Conservation (phyloP, 2,888 invertebrate species). For the Troilus luridus region DNA sequence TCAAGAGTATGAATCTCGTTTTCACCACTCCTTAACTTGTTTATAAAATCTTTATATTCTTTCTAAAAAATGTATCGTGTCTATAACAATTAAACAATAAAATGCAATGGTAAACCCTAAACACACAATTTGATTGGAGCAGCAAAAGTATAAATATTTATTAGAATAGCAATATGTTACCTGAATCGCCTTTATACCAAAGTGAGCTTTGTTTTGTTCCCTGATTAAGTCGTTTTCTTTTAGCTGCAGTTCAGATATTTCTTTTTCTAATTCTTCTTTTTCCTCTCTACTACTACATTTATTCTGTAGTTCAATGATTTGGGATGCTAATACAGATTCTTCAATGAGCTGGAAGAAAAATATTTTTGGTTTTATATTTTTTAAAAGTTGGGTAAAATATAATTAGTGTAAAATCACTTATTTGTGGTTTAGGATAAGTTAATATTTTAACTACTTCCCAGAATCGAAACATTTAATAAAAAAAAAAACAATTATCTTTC, state of each 20-base stretch:
- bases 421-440: too few species aligned
- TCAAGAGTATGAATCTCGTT: conserved; percentile 69
- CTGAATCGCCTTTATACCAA: conserved; percentile 51
- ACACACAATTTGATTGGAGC: not conserved
- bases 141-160: not conserved
- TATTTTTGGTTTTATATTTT: not conserved
- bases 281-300: conserved; percentile 63
- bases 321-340: conserved; percentile 40
- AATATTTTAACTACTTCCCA: too few species aligned
- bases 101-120: not conserved
- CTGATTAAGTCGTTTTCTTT: conserved; percentile 67
- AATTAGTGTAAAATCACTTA: not conserved
- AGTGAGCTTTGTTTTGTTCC: conserved; percentile 56
- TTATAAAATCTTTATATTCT: conserved; percentile 73
- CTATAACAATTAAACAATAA: too few species aligned
- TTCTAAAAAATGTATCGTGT: conserved; percentile 66
- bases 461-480: too few species aligned
- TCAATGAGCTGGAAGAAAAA: conserved; percentile 14
- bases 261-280: conserved; percentile 69
- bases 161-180: not conserved
- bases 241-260: conserved; percentile 69
- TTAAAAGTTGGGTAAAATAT: not conserved
- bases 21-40: conserved; percentile 70
- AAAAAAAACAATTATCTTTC: too few species aligned
- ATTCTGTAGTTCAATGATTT: conserved; percentile 25